Conservation (phyloP, 2,888 invertebrate species). For the Nineta flava region DNA sequence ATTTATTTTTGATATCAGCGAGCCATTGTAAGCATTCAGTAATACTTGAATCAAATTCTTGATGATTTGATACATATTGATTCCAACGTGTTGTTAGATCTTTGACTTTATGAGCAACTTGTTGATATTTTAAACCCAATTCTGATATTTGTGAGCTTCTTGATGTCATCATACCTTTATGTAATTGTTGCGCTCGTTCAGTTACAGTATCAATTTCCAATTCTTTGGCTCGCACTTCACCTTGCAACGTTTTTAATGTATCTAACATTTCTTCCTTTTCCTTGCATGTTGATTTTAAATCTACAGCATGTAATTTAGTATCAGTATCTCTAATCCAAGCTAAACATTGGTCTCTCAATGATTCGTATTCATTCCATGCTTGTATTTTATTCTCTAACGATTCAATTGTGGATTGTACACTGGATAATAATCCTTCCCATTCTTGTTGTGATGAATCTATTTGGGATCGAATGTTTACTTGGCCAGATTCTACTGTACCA, state of each 20-base stretch:
- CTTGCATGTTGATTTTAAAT: slow-evolving; percentile 61
- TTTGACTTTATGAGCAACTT: slow-evolving; percentile 77
- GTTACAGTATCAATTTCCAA: slow-evolving; percentile 85
- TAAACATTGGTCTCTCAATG: slow-evolving; percentile 67
- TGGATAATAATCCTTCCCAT: slow-evolving; percentile 69
- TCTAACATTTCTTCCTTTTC: slow-evolving; percentile 79
- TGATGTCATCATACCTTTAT: slow-evolving; percentile 54
- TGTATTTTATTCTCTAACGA: slow-evolving; percentile 67
- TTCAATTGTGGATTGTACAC: slow-evolving; percentile 62
- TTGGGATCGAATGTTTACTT: slow-evolving; percentile 71
- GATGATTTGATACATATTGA: slow-evolving; percentile 73
- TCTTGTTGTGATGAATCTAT: slow-evolving; percentile 79
- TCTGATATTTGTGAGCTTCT: slow-evolving; percentile 76
- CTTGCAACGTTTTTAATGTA: slow-evolving; percentile 60
- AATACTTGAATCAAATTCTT: slow-evolving; percentile 70
- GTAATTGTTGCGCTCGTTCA: slow-evolving; percentile 73
- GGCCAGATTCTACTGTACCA: slow-evolving; percentile 68
- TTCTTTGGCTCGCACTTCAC: slow-evolving; percentile 79
- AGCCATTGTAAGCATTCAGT: slow-evolving; percentile 74
- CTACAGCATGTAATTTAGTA: slow-evolving; percentile 71
- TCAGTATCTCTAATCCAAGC: slow-evolving; percentile 82
- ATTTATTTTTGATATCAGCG: slow-evolving; percentile 61
- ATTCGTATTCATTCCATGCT: slow-evolving; percentile 86
- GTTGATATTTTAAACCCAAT: slow-evolving; percentile 82
- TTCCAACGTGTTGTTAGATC: slow-evolving; percentile 86